Conservation (phyloP, 2,113 vertebrate species). For the Amazona guildingii region DNA sequence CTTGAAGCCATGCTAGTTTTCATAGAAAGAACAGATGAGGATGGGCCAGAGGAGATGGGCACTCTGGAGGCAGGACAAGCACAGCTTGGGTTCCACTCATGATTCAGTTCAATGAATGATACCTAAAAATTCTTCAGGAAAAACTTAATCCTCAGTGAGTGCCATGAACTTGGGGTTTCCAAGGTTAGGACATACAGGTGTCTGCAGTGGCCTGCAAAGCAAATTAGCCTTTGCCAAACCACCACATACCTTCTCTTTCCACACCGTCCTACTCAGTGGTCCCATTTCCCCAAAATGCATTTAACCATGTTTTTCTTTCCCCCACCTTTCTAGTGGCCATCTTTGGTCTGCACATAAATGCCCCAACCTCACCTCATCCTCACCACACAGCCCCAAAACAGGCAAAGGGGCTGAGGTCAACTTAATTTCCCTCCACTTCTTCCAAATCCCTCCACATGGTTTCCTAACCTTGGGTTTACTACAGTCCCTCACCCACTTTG, state of each 20-base stretch:
- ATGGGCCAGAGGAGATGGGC: background rate
- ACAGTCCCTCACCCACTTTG: background rate
- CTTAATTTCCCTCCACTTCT: background rate
- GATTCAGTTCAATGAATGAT: background rate
- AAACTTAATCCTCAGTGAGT: background rate
- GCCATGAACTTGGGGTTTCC: background rate
- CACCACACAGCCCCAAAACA: background rate
- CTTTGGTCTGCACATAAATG: background rate
- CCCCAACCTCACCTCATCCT: background rate
- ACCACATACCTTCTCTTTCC: background rate
- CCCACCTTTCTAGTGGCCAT: background rate
- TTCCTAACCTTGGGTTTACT: background rate
- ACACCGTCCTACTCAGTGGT: background rate
- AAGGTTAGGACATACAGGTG: background rate
- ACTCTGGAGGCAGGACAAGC: background rate
- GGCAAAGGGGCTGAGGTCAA: background rate
- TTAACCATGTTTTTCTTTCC: background rate
- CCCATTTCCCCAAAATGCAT: background rate
- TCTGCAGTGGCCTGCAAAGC: background rate
- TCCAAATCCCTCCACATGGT: background rate
- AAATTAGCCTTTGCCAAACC: background rate
- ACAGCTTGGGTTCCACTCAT: background rate
- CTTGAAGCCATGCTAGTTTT: background rate
- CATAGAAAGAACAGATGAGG: background rate
- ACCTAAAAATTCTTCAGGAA: background rate